A percentile compares a stretch with the other conserved stretches of the same genome.
Conservation (phyloP, 2,797 vertebrate genomes). For the Tolypeutes matacus region DNA sequence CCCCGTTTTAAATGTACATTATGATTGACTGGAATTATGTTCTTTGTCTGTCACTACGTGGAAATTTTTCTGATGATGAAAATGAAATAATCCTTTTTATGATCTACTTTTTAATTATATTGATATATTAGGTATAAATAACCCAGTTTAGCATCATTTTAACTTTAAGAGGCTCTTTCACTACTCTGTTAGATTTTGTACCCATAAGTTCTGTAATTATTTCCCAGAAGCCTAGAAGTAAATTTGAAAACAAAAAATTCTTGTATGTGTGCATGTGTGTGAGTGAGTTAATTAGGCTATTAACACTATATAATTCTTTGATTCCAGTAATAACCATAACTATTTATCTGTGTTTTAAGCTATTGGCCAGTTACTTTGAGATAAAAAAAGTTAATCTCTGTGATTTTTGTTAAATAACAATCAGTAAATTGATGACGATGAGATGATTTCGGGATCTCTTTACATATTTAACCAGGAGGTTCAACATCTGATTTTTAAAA, state of each 20-base stretch:
- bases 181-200: neutral
- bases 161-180: neutral
- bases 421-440: neutral
- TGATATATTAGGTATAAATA: slow-evolving; percentile 23
- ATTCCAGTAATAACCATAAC: slow-evolving; percentile 16
- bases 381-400: neutral
- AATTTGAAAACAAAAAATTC: slow-evolving; percentile 57
- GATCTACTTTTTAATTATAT: neutral
- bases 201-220: neutral
- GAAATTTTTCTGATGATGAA: neutral
- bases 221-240: slow-evolving; percentile 2
- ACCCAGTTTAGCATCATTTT: neutral
- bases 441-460: slow-evolving; percentile 25
- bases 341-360: slow-evolving; percentile 56
- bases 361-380: slow-evolving; percentile 14
- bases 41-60: neutral
- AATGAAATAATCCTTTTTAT: neutral
- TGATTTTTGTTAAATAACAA: slow-evolving; percentile 8
- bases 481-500: neutral
- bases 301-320: neutral
- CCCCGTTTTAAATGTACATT: neutral
- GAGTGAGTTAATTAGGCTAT: neutral
- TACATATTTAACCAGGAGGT: neutral
- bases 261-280: neutral
- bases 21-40: neutral